Percentiles rank a stretch among this genome's conserved stretches.
phyloP scores from a whole-genome alignment of 2,113 vertebrate species.

The Notiomystis cincta region DNA sequence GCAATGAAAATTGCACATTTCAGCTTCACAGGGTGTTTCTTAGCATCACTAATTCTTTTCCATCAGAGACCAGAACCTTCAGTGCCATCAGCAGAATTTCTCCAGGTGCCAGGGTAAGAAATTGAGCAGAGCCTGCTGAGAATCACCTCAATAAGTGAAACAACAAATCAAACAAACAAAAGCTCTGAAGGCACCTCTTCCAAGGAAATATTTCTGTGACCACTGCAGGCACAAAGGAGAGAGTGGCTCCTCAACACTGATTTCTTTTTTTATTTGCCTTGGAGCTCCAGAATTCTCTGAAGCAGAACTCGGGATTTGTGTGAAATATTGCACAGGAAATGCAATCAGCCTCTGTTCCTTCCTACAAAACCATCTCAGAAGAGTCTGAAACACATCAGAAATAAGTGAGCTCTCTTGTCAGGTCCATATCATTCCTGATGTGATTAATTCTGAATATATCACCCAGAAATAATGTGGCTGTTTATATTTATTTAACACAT shows the following conservation, averaged over 20 bases:
- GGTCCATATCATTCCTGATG: accelerated
- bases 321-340: background rate
- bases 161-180: too few species aligned
- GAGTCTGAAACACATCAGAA: background rate
- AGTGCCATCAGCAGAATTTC: background rate
- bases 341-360: background rate
- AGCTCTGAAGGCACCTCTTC: background rate
- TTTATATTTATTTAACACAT: accelerated
- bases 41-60: background rate
- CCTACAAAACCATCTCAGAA: background rate
- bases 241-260: background rate
- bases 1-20: background rate
- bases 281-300: background rate
- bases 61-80: background rate
- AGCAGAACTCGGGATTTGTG: background rate
- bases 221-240: background rate
- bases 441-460: background rate
- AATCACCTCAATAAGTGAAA: background rate
- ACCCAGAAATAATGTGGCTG: background rate
- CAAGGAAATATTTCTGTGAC: background rate
- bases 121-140: background rate
- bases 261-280: background rate
- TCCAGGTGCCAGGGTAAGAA: background rate
- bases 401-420: background rate
- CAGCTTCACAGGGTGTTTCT: background rate